phyloP scores from a whole-genome alignment of 2,888 invertebrate genomes.

The Choreutis nemorana region DNA sequence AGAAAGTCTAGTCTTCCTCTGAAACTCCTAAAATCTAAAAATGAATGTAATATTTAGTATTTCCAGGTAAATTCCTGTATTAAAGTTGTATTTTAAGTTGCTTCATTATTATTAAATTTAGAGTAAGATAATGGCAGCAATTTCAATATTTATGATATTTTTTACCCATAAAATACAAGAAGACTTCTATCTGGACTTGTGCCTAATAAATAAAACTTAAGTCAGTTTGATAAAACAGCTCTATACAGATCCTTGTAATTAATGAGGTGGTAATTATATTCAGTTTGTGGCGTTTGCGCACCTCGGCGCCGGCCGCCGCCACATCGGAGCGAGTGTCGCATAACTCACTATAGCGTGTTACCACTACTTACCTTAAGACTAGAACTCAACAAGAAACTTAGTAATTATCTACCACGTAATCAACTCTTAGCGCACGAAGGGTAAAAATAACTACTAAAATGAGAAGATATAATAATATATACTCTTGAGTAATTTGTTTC shows the following conservation, averaged over 20 bases:
- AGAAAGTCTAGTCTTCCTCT: conserved; percentile 2
- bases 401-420: conserved; percentile 2
- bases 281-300: conserved; percentile 15
- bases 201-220: too few species aligned
- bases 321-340: conserved; percentile 16
- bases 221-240: conserved; percentile 12
- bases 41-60: conserved; percentile 2
- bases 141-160: too few species aligned
- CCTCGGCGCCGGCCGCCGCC: conserved; percentile 16
- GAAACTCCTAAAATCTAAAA: conserved; percentile 1
- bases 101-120: conserved; percentile 12
- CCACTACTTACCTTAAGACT: conserved; percentile 3
- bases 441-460: too few species aligned
- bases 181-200: too few species aligned
- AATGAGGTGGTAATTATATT: conserved; percentile 19
- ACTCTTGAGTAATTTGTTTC: too few species aligned
- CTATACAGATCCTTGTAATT: conserved; percentile 11
- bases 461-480: too few species aligned
- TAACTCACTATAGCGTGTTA: conserved; percentile 14
- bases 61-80: conserved; percentile 1
- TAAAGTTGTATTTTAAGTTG: conserved; percentile 4
- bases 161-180: too few species aligned
- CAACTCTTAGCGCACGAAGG: conserved; percentile 3
- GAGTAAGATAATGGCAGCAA: conserved; percentile 6
- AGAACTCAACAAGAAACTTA: too few species aligned